A percentile compares a stretch with the other conserved stretches of the same genome.
phyloP scores from a whole-genome alignment of 2,888 invertebrate species.

The Folsomia manolachei region DNA sequence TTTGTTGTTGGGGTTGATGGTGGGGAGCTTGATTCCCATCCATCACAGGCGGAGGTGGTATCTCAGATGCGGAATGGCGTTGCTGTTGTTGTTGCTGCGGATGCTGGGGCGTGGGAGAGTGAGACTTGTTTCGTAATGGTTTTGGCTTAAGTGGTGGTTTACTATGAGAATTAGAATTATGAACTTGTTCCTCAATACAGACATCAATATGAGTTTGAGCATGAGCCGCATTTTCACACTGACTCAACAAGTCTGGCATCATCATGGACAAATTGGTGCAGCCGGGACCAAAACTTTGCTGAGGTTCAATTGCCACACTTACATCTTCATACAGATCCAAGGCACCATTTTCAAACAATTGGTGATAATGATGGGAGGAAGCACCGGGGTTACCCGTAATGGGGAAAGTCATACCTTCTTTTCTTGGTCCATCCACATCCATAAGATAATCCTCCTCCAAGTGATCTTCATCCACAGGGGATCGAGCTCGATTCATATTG shows the following conservation, averaged over 20 bases:
- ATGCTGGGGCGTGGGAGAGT: neutral
- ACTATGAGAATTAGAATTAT: constrained; percentile 18
- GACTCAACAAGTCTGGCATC: constrained; percentile 50
- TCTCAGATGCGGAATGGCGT: neutral
- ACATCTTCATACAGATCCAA: constrained; percentile 44
- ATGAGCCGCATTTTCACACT: constrained; percentile 43
- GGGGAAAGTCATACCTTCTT: neutral
- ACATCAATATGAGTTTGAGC: constrained; percentile 46
- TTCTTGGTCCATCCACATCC: neutral
- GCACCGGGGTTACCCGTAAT: no score
- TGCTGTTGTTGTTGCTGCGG: neutral
- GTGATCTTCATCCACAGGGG: constrained; percentile 11
- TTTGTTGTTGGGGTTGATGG: constrained; percentile 44
- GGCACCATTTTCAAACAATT: constrained; percentile 24
- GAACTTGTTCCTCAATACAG: constrained; percentile 39
- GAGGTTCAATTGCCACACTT: constrained; percentile 38
- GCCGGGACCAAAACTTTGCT: constrained; percentile 7
- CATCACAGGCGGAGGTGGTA: constrained; percentile 13
- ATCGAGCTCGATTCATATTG: neutral
- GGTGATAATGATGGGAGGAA: neutral
- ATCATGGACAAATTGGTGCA: constrained; percentile 42
- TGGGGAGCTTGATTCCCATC: constrained; percentile 19
- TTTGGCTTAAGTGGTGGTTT: constrained; percentile 9
- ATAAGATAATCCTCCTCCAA: neutral
- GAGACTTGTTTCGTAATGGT: constrained; percentile 1